Base-by-base conservation (phyloP, 64 coral and sea anemone species). In the Dendrophyllia cribrosa region DNA sequence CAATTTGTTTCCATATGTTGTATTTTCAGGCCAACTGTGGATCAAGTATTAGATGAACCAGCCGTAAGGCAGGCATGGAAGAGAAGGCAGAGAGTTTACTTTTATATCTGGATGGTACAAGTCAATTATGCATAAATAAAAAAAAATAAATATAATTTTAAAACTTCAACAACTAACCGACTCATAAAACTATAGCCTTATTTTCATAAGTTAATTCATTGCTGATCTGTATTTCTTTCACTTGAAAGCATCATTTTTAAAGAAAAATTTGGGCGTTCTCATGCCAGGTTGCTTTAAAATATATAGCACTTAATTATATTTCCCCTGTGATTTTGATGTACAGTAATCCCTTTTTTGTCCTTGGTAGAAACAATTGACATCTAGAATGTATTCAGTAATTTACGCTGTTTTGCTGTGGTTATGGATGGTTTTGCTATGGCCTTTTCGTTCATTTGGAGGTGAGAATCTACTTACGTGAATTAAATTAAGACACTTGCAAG, bases 21-120 rank as follows among this genome's bases (percentile, higher is more conserved):
- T 26, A 43, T 48, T 75, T 58, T 62, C 24, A 96, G 96, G 85
- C 96, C 96, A 66, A 98, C 86, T 49, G 86, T 98, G 12, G 96
- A 98, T 83, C 93, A 98, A 2, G 95, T 98, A 58, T 84, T 98
- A 21, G 90, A 66, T 25, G 88, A 92, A 70, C 90, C 70, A 86
- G 77, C 79, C 10, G 96, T 98, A 9, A 55, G 56, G 43, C 92
- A 95, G 85, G 83, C 94, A 61, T 92, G 89, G 94, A 96, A 92
- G 70, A 96, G 90, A 71, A 87, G 94, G 14, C 76, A 89, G 81
- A 92, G 94, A 74, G 74, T 96, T 52, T 91, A 96, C 61, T 45
- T 88, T 5, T 92, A 89, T 71, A 88, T 77, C 62, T 83, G 83
- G 71, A 68, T 96, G 94, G 94, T 96, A 55, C 56, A 84, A 82